A percentile compares a stretch with the other conserved stretches of the same genome.
phyloP scores from a whole-genome alignment of 1,140 invertebrate genomes.

The Liolophura sinensis region DNA sequence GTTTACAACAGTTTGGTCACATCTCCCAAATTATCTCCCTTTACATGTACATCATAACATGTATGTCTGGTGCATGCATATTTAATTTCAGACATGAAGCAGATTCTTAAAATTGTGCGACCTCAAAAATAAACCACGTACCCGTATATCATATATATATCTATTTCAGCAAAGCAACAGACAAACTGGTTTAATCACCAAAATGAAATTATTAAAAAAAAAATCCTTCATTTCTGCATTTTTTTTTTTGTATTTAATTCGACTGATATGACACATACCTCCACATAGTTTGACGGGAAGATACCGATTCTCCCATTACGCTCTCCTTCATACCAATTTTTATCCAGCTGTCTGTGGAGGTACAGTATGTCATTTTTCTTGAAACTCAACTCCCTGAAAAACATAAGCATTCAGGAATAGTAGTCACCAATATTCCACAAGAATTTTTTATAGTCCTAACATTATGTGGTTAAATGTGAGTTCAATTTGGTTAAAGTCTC shows the following conservation, averaged over 20 bases:
- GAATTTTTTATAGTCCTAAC: too few species aligned
- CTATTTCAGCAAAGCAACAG: background rate
- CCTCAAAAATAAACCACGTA: too few species aligned
- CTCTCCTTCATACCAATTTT: conserved; percentile 70
- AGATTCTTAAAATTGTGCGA: too few species aligned
- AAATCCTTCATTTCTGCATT: background rate
- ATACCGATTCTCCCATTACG: conserved; percentile 65
- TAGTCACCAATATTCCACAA: too few species aligned
- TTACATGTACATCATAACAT: too few species aligned
- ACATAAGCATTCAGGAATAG: background rate
- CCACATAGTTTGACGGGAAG: conserved; percentile 69
- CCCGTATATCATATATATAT: too few species aligned
- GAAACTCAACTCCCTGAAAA: conserved; percentile 67
- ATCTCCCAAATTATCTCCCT: too few species aligned
- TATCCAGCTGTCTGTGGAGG: conserved; percentile 66
- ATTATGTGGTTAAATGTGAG: too few species aligned
- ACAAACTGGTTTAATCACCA: background rate
- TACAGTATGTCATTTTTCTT: conserved; percentile 66
- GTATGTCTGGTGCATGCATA: too few species aligned
- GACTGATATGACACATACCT: conserved; percentile 52
- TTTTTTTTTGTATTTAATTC: background rate
- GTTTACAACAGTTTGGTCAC: too few species aligned
- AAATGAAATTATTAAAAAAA: background rate
- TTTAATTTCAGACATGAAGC: too few species aligned
- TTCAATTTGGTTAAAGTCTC: too few species aligned